Evolutionary conservation across 2,113 vertebrate genomes (phyloP).

Genomic region (Festucalex cinctus): DNA sequence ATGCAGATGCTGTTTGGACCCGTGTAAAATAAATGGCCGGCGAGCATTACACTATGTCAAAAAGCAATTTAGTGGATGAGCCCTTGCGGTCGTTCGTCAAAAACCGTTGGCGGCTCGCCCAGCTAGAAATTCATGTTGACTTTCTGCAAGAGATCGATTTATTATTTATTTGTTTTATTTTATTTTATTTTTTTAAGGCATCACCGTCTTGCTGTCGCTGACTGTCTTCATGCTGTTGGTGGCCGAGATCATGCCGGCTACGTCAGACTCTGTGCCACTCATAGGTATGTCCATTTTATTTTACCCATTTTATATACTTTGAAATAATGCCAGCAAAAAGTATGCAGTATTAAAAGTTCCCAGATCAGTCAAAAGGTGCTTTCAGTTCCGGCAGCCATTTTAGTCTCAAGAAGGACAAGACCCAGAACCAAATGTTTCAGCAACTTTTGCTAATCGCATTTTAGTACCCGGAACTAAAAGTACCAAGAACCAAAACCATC

Average conservation of each 20-base stretch:
- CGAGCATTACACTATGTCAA: slow-evolving; percentile 17
- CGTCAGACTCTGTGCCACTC: slow-evolving; percentile 74
- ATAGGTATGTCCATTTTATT: slow-evolving; percentile 57
- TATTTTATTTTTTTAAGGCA: slow-evolving; percentile 55
- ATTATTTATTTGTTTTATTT: slow-evolving; percentile 29
- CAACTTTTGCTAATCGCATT: no score
- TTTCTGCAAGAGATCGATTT: slow-evolving; percentile 4
- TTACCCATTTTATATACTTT: no score
- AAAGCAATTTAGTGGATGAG: slow-evolving; percentile 28
- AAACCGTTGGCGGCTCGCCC: not conserved
- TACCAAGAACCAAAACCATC: no score
- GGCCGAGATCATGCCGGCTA: slow-evolving; percentile 72
- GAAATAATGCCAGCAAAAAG: no score
- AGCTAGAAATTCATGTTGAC: slow-evolving; percentile 5
- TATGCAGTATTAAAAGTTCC: no score
- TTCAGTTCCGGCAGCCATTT: no score
- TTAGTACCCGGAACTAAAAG: no score
- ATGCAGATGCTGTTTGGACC: not conserved
- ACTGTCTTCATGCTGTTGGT: slow-evolving; percentile 74
- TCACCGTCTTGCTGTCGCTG: slow-evolving; percentile 72
- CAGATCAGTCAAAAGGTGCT: no score
- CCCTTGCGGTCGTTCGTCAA: slow-evolving; percentile 46
- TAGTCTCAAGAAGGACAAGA: no score
- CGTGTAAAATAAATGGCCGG: slow-evolving; percentile 7
- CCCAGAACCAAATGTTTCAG: no score